Base-by-base conservation (phyloP, 2,113 vertebrate genomes). In the Hippocampus barbouri region DNA sequence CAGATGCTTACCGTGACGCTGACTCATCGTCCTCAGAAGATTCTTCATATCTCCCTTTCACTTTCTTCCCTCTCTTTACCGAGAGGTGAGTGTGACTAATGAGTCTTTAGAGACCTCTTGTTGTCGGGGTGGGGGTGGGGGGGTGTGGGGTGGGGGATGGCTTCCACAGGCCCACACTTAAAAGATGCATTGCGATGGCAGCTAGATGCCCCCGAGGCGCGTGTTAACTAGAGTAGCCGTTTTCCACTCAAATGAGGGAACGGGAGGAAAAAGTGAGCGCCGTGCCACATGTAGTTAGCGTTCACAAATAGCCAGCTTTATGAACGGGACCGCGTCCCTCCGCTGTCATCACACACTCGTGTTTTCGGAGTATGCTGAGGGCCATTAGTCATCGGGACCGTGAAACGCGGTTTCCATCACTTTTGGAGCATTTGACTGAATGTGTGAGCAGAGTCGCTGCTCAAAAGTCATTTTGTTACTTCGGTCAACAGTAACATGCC, bases 1-100 rank as follows among this genome's bases (percentile, higher is more conserved):
- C 57, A 51, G n/a, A 65, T 49, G 70, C 51, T 60, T 75, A 47
- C 23, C 51, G 64, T 57, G 53, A 47, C 23, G 66, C 10, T 38
- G 1, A 66, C 38, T 75, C 57, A 60, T 70, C 54, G 74, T 80
- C 57, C 59, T 80, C 73, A 75, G 79, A 4, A 9, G 25, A 68
- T 30, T 71, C 69, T 73, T 66, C 61, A 54, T 47, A 56, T 51
- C 53, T 34, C 38, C 63, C 71, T 70, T 63, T 51, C 49, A 40
- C 61, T 47, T 71, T 45, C 69, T 73, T 70, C 74, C 73, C 73
- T 81, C 72, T 66, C 70, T 83, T 72, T 77, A 79, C 73, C 79
- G 70, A 83, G 83, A 87, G 83, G 85, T 88, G 89, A 90, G 84
- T 85, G 78, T 89, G 87, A 91, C 84, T 85, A 89, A 91, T 89